These are phyloP conservation scores for Tenthredo distinguenda DNA, from an alignment of 2,888 invertebrate species.

Conservation along the genomic window DNA sequence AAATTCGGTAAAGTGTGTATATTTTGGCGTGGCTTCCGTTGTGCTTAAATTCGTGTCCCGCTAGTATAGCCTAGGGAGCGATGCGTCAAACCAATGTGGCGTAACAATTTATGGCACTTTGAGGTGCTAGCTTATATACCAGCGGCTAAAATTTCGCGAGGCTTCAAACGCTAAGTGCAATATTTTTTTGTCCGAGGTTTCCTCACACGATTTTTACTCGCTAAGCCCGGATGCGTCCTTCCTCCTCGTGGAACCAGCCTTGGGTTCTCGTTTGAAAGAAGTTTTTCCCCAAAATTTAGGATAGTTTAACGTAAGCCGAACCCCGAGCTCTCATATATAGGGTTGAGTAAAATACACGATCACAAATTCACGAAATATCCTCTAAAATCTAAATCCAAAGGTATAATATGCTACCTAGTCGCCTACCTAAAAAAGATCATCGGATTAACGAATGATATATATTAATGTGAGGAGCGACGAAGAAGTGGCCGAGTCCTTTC, in stretches of 20 bases:
- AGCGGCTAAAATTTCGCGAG: constrained; percentile 35
- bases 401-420: neutral
- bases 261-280: neutral
- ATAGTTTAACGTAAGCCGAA: neutral
- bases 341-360: neutral
- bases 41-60: constrained; percentile 43
- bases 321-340: too few relatives aligned
- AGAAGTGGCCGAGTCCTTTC: neutral
- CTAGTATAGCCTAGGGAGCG: constrained; percentile 55
- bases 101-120: constrained; percentile 74
- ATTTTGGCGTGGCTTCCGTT: constrained; percentile 47
- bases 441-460: constrained; percentile 29
- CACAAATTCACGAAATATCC: neutral
- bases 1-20: constrained; percentile 49
- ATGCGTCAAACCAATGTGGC: constrained; percentile 74
- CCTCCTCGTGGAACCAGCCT: too few relatives aligned
- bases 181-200: constrained; percentile 25
- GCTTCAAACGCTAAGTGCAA: constrained; percentile 52
- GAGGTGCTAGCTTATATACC: constrained; percentile 48
- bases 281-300: neutral
- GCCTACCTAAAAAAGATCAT: constrained; percentile 12
- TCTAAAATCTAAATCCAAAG: neutral
- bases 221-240: constrained; percentile 2
- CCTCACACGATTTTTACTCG: neutral
- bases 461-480: neutral